phyloP scores from a whole-genome alignment of 2,113 vertebrate species.

The Amazona vittata region DNA sequence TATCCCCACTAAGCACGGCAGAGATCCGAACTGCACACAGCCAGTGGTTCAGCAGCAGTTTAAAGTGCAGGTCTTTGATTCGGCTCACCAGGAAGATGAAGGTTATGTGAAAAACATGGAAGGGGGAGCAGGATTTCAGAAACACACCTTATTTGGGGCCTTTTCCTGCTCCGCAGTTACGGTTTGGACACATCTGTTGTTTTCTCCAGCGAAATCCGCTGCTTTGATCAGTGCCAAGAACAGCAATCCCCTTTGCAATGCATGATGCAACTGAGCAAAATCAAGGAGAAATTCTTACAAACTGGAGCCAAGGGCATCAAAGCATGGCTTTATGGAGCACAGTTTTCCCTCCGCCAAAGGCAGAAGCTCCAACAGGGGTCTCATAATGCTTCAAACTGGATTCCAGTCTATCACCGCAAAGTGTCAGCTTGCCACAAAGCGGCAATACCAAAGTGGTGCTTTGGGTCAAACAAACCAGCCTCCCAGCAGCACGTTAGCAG shows the following conservation, averaged over 20 bases:
- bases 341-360: background rate
- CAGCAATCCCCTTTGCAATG: conserved; percentile 63
- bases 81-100: background rate
- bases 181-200: conserved; percentile 62
- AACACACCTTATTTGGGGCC: conserved; percentile 61
- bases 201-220: conserved; percentile 63
- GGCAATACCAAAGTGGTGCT: background rate
- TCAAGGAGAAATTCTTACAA: conserved; percentile 35
- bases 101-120: background rate
- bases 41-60: background rate
- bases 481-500: background rate
- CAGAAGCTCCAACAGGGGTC: conserved; percentile 14
- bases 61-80: background rate
- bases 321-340: background rate
- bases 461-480: conserved; percentile 12
- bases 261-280: conserved; percentile 60
- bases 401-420: background rate
- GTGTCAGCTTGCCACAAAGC: background rate
- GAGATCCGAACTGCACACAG: background rate
- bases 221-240: conserved; percentile 53
- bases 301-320: conserved; percentile 32
- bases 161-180: conserved; percentile 30
- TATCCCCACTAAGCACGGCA: background rate
- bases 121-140: conserved; percentile 19
- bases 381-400: background rate